Conservation (phyloP, 2,113 vertebrate species). For the Orycteropus afer region DNA sequence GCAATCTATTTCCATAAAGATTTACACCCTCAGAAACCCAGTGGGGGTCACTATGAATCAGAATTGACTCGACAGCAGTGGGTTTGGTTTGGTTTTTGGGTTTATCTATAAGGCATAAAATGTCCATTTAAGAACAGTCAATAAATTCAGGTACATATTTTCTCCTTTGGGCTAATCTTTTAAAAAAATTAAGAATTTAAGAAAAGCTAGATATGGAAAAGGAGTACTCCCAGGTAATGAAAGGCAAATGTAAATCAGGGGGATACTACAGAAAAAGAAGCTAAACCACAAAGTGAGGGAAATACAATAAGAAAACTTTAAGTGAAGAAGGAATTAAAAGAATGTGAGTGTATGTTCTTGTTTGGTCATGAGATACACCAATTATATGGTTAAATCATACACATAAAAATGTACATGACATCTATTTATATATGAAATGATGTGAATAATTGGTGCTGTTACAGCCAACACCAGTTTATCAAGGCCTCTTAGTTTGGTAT, state of each 20-base stretch:
- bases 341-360: background rate
- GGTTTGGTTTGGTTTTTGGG: too few relatives aligned
- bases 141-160: background rate
- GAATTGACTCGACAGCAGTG: too few relatives aligned
- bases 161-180: background rate
- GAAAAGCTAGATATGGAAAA: background rate
- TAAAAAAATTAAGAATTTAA: background rate
- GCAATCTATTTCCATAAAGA: too few relatives aligned
- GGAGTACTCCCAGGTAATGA: background rate
- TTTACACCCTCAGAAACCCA: too few relatives aligned
- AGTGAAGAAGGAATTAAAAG: slow-evolving; percentile 18
- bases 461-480: background rate
- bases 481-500: background rate
- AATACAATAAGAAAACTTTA: slow-evolving; percentile 35
- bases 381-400: background rate
- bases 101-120: too few relatives aligned
- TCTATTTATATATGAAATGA: background rate
- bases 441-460: background rate
- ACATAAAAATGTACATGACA: background rate
- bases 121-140: background rate
- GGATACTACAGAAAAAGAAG: background rate
- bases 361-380: background rate
- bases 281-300: slow-evolving; percentile 7
- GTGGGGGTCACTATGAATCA: too few relatives aligned
- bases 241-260: slow-evolving; percentile 39